Conservation (phyloP, 1,140 invertebrate genomes). For the Rhyzopertha dominica region DNA sequence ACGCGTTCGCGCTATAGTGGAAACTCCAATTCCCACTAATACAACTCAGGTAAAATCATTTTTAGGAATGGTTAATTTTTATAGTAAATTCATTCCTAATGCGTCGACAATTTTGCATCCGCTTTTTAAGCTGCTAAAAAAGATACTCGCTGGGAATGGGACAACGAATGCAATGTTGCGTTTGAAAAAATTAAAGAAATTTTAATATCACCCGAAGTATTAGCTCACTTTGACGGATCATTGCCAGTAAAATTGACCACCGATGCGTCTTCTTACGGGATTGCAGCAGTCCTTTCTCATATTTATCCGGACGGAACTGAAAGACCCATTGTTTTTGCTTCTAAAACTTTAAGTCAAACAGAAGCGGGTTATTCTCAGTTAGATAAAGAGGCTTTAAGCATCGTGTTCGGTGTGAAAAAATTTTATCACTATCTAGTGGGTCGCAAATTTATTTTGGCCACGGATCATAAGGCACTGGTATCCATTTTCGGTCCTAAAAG, state of each 20-base stretch:
- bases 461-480: constrained; percentile 43
- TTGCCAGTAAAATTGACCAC: constrained; percentile 10
- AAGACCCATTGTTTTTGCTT: constrained; percentile 24
- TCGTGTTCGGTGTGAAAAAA: constrained; percentile 23
- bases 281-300: constrained; percentile 16
- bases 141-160: constrained; percentile 20
- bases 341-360: constrained; percentile 14
- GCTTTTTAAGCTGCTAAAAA: constrained; percentile 21
- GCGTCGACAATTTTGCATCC: neutral
- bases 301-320: constrained; percentile 15
- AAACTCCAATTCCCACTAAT: neutral
- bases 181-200: constrained; percentile 31
- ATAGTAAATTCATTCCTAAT: constrained; percentile 5
- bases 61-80: neutral
- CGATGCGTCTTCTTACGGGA: constrained; percentile 13
- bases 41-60: neutral
- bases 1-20: neutral
- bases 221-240: constrained; percentile 19
- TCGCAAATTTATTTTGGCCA: constrained; percentile 45
- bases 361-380: constrained; percentile 27
- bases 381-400: constrained; percentile 25
- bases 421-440: constrained; percentile 43
- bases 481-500: constrained; percentile 7
- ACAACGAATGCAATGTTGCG: constrained; percentile 14
- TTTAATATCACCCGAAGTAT: constrained; percentile 22